These are phyloP conservation scores for Plodia interpunctella DNA, from an alignment of 1,140 invertebrate genomes.

Conservation along the genomic window DNA sequence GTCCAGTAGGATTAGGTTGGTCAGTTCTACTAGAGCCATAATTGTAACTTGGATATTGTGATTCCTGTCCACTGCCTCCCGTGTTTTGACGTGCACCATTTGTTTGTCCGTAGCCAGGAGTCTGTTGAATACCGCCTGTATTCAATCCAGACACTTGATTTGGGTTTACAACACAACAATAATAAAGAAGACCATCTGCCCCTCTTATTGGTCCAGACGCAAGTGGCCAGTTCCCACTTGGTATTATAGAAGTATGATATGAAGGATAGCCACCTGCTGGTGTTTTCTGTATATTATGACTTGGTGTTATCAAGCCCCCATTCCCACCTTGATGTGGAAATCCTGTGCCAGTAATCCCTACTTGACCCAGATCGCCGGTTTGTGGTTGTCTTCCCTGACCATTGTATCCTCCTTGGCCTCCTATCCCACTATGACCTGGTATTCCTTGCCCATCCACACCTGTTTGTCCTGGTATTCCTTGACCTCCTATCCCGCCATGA, in stretches of 20 bases:
- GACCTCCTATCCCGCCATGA: no score
- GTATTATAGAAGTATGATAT: neutral
- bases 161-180: constrained; percentile 15
- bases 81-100: neutral
- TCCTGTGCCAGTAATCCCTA: neutral
- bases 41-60: neutral
- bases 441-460: no score
- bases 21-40: neutral
- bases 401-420: neutral
- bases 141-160: neutral
- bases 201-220: constrained; percentile 5
- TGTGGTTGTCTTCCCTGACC: neutral
- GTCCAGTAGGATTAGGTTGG: neutral
- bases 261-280: no score
- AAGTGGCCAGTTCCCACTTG: constrained; percentile 11
- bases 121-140: neutral
- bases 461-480: no score
- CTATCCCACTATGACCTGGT: no score
- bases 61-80: neutral
- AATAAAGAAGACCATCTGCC: constrained; percentile 8
- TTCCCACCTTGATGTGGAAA: no score
- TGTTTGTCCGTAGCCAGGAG: neutral
- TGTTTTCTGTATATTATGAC: no score
- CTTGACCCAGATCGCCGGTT: no score
- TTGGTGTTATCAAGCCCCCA: no score